phyloP scores from a whole-genome alignment of 1,140 invertebrate species.

The Pentalonia nigronervosa region DNA sequence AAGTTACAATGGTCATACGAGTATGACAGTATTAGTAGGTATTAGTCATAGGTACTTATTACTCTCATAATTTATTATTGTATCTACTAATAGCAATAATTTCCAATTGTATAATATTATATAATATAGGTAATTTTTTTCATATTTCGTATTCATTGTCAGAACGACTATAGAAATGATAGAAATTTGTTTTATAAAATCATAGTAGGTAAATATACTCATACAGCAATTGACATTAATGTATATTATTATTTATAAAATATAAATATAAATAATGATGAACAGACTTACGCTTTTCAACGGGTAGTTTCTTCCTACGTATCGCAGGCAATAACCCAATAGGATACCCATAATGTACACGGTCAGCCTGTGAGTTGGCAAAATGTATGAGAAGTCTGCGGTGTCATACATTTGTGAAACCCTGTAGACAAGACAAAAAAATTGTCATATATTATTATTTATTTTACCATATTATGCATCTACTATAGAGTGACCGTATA shows the following conservation, averaged over 20 bases:
- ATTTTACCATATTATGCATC: not conserved
- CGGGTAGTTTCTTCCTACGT: constrained; percentile 18
- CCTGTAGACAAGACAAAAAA: constrained; percentile 63
- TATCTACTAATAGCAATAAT: no score
- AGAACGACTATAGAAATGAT: no score
- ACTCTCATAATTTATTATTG: no score
- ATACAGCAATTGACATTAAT: no score
- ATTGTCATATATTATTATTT: not conserved
- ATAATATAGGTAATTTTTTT: no score
- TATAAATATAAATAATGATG: not conserved
- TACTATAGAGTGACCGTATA: not conserved
- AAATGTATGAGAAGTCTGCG: constrained; percentile 73
- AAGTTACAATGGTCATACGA: no score
- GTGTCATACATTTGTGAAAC: constrained; percentile 73
- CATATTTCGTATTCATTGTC: no score
- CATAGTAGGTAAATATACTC: no score
- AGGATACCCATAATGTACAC: constrained; percentile 75
- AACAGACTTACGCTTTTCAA: constrained; percentile 39
- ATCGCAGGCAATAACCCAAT: constrained; percentile 68
- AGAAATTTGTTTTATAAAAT: no score
- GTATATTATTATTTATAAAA: not conserved
- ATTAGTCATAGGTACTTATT: no score
- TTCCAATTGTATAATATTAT: no score
- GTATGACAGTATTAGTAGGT: no score
- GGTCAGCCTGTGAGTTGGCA: constrained; percentile 74